Evolutionary conservation across 2,888 invertebrate species (phyloP).

Genomic region (Dysmachus trigonus): DNA sequence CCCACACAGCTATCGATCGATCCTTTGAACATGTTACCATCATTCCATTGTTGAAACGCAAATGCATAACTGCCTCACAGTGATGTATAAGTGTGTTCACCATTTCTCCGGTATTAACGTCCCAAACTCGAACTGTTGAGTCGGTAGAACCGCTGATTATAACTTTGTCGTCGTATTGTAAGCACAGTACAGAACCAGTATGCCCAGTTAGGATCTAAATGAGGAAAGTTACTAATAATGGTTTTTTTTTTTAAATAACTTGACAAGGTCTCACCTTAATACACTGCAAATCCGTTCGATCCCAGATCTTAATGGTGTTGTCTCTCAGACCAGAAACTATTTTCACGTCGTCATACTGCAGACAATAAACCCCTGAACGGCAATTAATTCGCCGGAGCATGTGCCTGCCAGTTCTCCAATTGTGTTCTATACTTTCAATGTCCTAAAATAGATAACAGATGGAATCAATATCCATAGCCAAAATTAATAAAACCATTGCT

Average conservation of each 20-base stretch:
- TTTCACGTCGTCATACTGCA: constrained; percentile 99
- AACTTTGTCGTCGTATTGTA: constrained; percentile 98
- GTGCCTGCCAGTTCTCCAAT: constrained; percentile 97
- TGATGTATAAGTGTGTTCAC: constrained; percentile 99
- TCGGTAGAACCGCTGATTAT: constrained; percentile 99
- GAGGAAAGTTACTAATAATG: background rate
- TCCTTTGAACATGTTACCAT: constrained; percentile 99
- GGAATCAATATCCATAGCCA: background rate
- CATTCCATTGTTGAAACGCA: constrained; percentile 98
- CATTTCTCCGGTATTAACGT: constrained; percentile 94
- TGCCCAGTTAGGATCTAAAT: constrained; percentile 90
- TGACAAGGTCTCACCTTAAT: constrained; percentile 70
- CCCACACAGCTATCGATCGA: constrained; percentile 99
- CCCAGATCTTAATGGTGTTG: constrained; percentile 99
- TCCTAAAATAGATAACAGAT: constrained; percentile 65
- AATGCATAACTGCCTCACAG: constrained; percentile 98
- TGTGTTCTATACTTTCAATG: constrained; percentile 93
- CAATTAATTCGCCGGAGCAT: constrained; percentile 97
- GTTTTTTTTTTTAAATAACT: background rate
- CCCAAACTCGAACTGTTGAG: constrained; percentile 99
- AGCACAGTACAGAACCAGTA: constrained; percentile 97
- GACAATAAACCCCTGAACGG: constrained; percentile 97
- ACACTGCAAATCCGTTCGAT: constrained; percentile 92
- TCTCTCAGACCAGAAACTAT: constrained; percentile 98
- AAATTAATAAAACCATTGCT: background rate